These are phyloP conservation scores for Adineta ricciae DNA, from an alignment of 2,888 invertebrate genomes.

Conservation along the genomic window DNA sequence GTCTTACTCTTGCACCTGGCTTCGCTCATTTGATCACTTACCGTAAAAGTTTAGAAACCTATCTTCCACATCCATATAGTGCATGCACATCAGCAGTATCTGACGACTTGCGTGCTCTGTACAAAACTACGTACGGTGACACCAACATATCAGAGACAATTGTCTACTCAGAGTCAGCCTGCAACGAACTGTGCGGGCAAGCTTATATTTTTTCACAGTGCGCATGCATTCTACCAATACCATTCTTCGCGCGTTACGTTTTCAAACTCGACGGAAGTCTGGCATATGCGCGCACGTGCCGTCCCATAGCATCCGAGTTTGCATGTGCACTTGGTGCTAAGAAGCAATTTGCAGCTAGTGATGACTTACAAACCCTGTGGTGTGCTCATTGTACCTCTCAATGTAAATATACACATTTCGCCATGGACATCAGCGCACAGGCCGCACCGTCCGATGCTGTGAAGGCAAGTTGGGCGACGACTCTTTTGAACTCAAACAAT, in stretches of 20 bases:
- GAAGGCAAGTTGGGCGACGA: background rate
- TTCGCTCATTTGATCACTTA: background rate
- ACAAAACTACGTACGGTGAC: background rate
- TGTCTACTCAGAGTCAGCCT: background rate
- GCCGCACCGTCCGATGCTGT: background rate
- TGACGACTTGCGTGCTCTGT: background rate
- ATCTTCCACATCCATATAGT: background rate
- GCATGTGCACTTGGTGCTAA: background rate
- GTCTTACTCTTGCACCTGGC: background rate
- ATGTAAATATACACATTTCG: background rate
- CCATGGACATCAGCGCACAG: background rate
- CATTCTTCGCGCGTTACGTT: background rate
- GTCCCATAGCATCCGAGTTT: background rate
- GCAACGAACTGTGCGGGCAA: background rate
- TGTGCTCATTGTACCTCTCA: background rate
- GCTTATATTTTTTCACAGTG: conserved; percentile 7
- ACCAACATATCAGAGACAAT: background rate
- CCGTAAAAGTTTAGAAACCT: background rate
- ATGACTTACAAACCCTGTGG: background rate
- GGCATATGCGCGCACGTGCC: background rate
- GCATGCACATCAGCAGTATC: background rate
- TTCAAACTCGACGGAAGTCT: background rate
- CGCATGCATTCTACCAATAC: background rate
- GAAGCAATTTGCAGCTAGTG: background rate
- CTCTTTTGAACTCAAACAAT: background rate